Percentiles rank a stretch among this genome's conserved stretches.
Evolutionary conservation across 2,113 vertebrate genomes (phyloP).

Genomic region (Gobio gobio): DNA sequence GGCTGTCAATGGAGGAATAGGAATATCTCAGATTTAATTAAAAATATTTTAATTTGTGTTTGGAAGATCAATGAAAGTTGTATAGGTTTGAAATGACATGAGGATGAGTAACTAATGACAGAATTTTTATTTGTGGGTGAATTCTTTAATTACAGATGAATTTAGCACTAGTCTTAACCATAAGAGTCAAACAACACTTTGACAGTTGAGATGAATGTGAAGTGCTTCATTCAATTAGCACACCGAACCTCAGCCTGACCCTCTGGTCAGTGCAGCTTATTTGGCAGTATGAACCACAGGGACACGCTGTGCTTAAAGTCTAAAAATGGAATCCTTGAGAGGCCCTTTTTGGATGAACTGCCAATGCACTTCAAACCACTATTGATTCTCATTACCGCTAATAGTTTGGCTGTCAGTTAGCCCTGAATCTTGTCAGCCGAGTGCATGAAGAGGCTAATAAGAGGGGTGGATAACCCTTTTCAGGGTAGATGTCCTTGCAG

Average conservation of each 20-base stretch:
- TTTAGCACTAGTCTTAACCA: too few species aligned
- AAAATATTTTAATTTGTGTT: too few species aligned
- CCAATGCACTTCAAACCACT: slow-evolving; percentile 44
- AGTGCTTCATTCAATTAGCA: slow-evolving; percentile 29
- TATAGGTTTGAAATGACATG: neutral
- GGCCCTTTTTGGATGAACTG: slow-evolving; percentile 24
- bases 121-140: neutral
- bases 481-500: slow-evolving; percentile 12
- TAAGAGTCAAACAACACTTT: neutral
- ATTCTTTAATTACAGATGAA: neutral
- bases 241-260: slow-evolving; percentile 1
- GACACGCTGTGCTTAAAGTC: slow-evolving; percentile 31
- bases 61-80: too few species aligned
- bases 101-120: neutral
- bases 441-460: neutral
- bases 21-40: too few species aligned
- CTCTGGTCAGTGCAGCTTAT: slow-evolving; percentile 29
- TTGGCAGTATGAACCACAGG: slow-evolving; percentile 14
- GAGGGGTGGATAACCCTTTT: neutral
- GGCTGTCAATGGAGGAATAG: too few species aligned
- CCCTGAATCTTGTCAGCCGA: slow-evolving; percentile 13
- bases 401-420: slow-evolving; percentile 24
- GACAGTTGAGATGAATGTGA: slow-evolving; percentile 14
- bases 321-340: slow-evolving; percentile 41
- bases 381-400: slow-evolving; percentile 51